Evolutionary conservation across 2,888 invertebrate species (phyloP).

Genomic region (Synanthedon tipuliformis): DNA sequence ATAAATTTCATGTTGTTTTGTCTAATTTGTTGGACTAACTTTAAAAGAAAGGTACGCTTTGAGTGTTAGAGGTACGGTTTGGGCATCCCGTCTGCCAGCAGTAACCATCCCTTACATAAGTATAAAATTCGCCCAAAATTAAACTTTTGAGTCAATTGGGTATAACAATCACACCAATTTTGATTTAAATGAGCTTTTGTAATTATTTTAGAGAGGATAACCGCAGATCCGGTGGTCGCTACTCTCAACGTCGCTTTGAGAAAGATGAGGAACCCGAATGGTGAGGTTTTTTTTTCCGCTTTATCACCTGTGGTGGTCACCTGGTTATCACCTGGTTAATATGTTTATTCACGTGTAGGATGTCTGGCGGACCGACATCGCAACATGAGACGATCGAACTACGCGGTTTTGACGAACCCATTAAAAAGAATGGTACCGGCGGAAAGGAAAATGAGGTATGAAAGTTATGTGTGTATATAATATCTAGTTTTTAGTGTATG

Average conservation of each 20-base stretch:
- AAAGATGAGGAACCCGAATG: slow-evolving; percentile 90
- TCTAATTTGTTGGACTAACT: too few species aligned
- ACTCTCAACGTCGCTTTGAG: slow-evolving; percentile 71
- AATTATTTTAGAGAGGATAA: slow-evolving; percentile 51
- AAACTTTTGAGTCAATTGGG: too few species aligned
- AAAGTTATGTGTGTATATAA: too few species aligned
- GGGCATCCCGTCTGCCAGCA: too few species aligned
- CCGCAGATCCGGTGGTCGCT: slow-evolving; percentile 67
- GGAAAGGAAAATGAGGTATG: slow-evolving; percentile 35
- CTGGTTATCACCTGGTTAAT: not conserved
- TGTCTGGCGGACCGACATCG: slow-evolving; percentile 89
- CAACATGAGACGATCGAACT: slow-evolving; percentile 93
- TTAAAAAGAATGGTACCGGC: slow-evolving; percentile 4
- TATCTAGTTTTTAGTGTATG: too few species aligned
- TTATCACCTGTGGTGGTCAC: not conserved
- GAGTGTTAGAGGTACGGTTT: too few species aligned
- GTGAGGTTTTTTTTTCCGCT: slow-evolving; percentile 38
- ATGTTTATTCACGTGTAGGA: slow-evolving; percentile 44
- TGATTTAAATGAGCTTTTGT: not conserved
- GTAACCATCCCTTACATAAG: too few species aligned
- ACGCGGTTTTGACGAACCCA: slow-evolving; percentile 88
- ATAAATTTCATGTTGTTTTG: too few species aligned
- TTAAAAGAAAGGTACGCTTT: too few species aligned
- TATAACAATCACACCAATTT: too few species aligned
- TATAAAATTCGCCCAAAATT: too few species aligned